Percentiles rank a stretch among this genome's conserved stretches.
Evolutionary conservation across 37 sponge, comb jelly and placozoan genomes (phyloP).

Genomic region (Cladorhizidae sp.): DNA sequence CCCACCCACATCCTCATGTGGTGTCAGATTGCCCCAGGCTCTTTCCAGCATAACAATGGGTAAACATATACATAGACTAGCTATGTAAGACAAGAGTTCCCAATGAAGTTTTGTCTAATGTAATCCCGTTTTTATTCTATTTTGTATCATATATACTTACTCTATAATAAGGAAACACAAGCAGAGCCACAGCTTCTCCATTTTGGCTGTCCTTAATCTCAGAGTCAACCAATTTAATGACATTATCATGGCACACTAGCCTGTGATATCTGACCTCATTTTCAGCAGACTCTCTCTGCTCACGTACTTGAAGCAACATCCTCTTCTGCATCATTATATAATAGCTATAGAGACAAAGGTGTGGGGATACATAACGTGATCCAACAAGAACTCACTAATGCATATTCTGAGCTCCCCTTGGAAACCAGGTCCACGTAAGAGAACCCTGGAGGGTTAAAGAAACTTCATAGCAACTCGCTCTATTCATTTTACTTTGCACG

Average conservation of each 20-base stretch:
- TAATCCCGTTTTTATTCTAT: not conserved
- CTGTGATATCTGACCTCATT: constrained; percentile 64
- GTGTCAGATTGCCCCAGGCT: no score
- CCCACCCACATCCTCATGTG: no score
- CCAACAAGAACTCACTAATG: constrained; percentile 72
- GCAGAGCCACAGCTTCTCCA: constrained; percentile 33
- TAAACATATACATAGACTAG: no score
- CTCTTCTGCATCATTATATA: constrained; percentile 51
- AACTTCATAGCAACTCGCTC: not conserved
- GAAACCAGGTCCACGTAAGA: constrained; percentile 82
- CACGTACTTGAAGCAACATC: constrained; percentile 69
- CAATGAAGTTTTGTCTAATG: not conserved
- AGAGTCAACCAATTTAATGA: constrained; percentile 65
- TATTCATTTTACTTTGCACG: not conserved
- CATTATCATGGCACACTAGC: constrained; percentile 49
- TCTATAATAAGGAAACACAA: constrained; percentile 81
- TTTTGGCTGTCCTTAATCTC: constrained; percentile 16
- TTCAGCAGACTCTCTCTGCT: constrained; percentile 74
- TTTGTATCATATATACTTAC: constrained; percentile 16
- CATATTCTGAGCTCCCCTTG: constrained; percentile 47
- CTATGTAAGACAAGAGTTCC: not conserved
- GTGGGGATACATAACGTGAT: not conserved
- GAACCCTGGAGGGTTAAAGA: constrained; percentile 46
- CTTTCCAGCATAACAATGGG: no score
- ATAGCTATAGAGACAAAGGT: not conserved